phyloP scores from a whole-genome alignment of 2,888 invertebrate species.

The Gortyna flavago region DNA sequence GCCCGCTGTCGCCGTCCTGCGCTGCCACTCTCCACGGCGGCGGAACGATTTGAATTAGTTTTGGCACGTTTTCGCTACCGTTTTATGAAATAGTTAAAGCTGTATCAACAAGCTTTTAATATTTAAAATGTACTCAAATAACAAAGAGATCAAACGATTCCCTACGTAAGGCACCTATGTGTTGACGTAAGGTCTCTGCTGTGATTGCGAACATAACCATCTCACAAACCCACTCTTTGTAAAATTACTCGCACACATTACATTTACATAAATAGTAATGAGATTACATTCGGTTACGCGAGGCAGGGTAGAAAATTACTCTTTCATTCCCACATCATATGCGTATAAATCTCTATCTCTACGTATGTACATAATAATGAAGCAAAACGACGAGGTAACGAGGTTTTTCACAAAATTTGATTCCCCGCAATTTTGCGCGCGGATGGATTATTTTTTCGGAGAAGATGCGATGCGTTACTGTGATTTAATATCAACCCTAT shows the following conservation, averaged over 20 bases:
- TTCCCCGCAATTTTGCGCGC: slow-evolving; percentile 80
- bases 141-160: slow-evolving; percentile 21
- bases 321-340: slow-evolving; percentile 74
- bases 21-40: slow-evolving; percentile 40
- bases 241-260: slow-evolving; percentile 59
- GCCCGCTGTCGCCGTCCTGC: slow-evolving; percentile 31
- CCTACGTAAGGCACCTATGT: neutral
- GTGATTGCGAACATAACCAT: slow-evolving; percentile 52
- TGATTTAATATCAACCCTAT: slow-evolving; percentile 74
- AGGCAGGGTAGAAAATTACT: slow-evolving; percentile 72
- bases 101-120: slow-evolving; percentile 10
- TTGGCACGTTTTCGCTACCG: slow-evolving; percentile 57
- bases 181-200: slow-evolving; percentile 42
- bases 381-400: slow-evolving; percentile 79
- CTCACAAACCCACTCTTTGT: slow-evolving; percentile 58
- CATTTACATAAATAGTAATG: slow-evolving; percentile 69
- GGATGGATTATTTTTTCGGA: slow-evolving; percentile 79
- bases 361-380: slow-evolving; percentile 74
- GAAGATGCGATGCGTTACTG: slow-evolving; percentile 71
- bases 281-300: slow-evolving; percentile 69
- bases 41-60: slow-evolving; percentile 67
- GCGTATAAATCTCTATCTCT: slow-evolving; percentile 71
- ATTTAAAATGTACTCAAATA: neutral
- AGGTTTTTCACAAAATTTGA: slow-evolving; percentile 85
- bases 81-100: slow-evolving; percentile 20